A percentile compares a stretch with the other conserved stretches of the same genome.
These are phyloP conservation scores for Potamilus streckersoni DNA, from an alignment of 1,140 invertebrate species.

Conservation along the genomic window DNA sequence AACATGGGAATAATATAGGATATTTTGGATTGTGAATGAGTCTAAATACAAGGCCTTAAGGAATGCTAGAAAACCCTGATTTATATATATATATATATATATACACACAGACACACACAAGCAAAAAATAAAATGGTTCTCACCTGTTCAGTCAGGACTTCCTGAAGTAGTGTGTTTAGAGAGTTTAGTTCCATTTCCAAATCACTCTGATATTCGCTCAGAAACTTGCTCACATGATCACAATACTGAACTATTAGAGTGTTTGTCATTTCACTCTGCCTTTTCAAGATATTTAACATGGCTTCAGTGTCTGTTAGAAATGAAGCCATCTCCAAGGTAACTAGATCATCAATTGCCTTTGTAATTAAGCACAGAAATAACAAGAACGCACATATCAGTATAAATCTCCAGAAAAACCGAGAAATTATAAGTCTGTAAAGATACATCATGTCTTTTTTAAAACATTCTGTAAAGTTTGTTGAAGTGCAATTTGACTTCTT, in stretches of 20 bases:
- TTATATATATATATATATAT: background rate
- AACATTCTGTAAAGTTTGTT: constrained; percentile 10
- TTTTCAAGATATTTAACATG: constrained; percentile 44
- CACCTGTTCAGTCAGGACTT: constrained; percentile 27
- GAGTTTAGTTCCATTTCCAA: constrained; percentile 13
- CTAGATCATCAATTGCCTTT: constrained; percentile 50
- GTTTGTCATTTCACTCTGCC: constrained; percentile 46
- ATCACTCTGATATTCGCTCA: constrained; percentile 8
- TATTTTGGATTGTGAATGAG: too few relatives aligned
- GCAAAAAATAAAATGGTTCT: background rate
- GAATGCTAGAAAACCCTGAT: background rate
- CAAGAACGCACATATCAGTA: constrained; percentile 42
- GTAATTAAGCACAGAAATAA: constrained; percentile 48
- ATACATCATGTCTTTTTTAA: constrained; percentile 8
- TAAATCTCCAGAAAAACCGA: constrained; percentile 48
- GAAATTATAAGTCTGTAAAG: constrained; percentile 44
- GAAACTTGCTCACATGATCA: constrained; percentile 27
- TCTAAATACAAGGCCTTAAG: background rate
- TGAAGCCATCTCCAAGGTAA: constrained; percentile 45
- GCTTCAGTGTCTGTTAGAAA: constrained; percentile 52
- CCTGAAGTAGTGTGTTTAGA: constrained; percentile 15
- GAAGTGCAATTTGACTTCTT: constrained; percentile 15
- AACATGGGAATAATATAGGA: too few relatives aligned
- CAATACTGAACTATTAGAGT: constrained; percentile 23
- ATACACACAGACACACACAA: too few relatives aligned